phyloP scores from a whole-genome alignment of 2,797 vertebrate species.

The Naso thynnoides region DNA sequence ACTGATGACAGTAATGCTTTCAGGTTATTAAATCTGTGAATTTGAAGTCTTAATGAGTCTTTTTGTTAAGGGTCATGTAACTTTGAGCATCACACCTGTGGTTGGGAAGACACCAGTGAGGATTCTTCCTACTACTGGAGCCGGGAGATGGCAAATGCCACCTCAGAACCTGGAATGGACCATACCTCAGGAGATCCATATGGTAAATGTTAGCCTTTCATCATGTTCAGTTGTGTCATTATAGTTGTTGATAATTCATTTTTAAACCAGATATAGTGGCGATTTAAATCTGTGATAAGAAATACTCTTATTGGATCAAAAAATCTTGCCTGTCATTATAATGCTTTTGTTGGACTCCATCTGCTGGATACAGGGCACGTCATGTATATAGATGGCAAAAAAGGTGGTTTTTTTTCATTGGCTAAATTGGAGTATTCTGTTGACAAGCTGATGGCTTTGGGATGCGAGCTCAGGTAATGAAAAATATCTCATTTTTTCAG shows the following conservation, averaged over 20 bases:
- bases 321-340: background rate
- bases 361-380: constrained; percentile 75
- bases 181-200: constrained; percentile 77
- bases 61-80: constrained; percentile 76
- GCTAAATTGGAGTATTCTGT: constrained; percentile 73
- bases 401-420: accelerated
- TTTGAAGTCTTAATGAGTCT: background rate
- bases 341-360: constrained; percentile 13
- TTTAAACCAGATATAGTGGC: background rate
- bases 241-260: background rate
- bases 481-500: background rate
- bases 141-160: constrained; percentile 79
- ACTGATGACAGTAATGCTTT: background rate
- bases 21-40: background rate
- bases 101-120: constrained; percentile 73
- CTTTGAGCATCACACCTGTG: constrained; percentile 82
- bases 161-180: constrained; percentile 77
- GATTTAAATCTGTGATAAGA: background rate
- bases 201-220: constrained; percentile 68
- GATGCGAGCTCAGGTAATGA: constrained; percentile 82
- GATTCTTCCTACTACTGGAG: constrained; percentile 62
- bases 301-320: constrained; percentile 12
- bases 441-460: constrained; percentile 61
- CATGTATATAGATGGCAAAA: constrained; percentile 71
- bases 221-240: background rate